Conservation (phyloP, 1,140 invertebrate species). For the Wasmannia auropunctata region DNA sequence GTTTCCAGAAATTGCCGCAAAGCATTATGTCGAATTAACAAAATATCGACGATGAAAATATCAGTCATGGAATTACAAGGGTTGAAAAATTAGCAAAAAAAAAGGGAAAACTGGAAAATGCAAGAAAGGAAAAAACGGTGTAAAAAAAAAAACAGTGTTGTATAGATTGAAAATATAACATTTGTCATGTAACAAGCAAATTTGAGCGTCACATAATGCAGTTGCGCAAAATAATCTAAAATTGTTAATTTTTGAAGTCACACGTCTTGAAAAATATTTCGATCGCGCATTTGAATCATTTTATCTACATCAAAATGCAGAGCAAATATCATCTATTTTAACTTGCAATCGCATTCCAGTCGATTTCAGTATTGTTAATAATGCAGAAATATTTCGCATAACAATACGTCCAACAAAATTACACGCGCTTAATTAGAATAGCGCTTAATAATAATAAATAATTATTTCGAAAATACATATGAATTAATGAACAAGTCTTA, state of each 20-base stretch:
- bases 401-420: constrained; percentile 29
- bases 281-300: neutral
- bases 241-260: neutral
- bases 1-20: neutral
- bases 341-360: neutral
- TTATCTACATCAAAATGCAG: neutral
- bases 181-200: constrained; percentile 34
- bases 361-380: constrained; percentile 11
- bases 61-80: neutral
- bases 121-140: constrained; percentile 2
- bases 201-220: neutral
- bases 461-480: constrained; percentile 31
- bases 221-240: neutral
- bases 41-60: neutral
- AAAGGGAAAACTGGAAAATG: neutral
- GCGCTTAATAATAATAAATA: constrained; percentile 49
- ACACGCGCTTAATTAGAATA: constrained; percentile 10
- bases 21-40: neutral
- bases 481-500: constrained; percentile 37
- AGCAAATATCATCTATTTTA: constrained; percentile 4
- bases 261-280: constrained; percentile 12
- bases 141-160: constrained; percentile 28
- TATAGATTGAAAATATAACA: constrained; percentile 37
- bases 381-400: neutral
- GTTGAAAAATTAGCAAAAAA: neutral